Conservation (phyloP, 1,140 invertebrate species). For the Drosophila novamexicana region DNA sequence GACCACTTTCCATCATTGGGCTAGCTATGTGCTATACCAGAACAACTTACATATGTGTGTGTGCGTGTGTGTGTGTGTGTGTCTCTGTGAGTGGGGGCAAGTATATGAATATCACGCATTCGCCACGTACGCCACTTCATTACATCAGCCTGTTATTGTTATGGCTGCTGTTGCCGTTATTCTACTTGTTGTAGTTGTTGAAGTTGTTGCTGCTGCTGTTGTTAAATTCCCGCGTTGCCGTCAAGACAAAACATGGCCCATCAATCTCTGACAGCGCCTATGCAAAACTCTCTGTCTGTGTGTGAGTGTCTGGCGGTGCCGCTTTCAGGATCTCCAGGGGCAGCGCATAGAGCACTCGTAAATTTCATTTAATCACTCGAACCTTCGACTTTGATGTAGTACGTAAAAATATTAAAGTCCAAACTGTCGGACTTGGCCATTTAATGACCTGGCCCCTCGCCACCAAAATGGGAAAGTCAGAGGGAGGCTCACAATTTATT, state of each 20-base stretch:
- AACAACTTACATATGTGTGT: not conserved
- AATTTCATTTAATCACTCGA: constrained; percentile 78
- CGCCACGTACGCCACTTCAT: constrained; percentile 58
- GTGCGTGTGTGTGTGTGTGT: not conserved
- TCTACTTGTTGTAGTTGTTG: constrained; percentile 1
- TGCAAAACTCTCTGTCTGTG: constrained; percentile 54
- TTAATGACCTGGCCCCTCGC: constrained; percentile 48
- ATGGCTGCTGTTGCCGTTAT: constrained; percentile 18
- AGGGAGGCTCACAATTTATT: constrained; percentile 51
- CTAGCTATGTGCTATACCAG: not conserved
- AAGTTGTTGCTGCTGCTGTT: constrained; percentile 10
- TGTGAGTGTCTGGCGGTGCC: not conserved
- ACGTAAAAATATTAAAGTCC: constrained; percentile 65
- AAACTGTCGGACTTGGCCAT: constrained; percentile 62
- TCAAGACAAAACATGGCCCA: constrained; percentile 65
- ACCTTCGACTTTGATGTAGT: constrained; percentile 72
- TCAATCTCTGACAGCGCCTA: constrained; percentile 76
- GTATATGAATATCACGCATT: constrained; percentile 55
- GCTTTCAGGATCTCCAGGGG: constrained; percentile 2
- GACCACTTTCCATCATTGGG: constrained; percentile 17
- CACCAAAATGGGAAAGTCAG: not conserved
- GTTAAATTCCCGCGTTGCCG: constrained; percentile 36
- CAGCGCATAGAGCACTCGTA: constrained; percentile 54
- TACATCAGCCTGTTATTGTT: constrained; percentile 53
- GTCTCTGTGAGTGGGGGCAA: not conserved